Conservation (phyloP, 2,113 vertebrate genomes). For the Chaetodon auriga region DNA sequence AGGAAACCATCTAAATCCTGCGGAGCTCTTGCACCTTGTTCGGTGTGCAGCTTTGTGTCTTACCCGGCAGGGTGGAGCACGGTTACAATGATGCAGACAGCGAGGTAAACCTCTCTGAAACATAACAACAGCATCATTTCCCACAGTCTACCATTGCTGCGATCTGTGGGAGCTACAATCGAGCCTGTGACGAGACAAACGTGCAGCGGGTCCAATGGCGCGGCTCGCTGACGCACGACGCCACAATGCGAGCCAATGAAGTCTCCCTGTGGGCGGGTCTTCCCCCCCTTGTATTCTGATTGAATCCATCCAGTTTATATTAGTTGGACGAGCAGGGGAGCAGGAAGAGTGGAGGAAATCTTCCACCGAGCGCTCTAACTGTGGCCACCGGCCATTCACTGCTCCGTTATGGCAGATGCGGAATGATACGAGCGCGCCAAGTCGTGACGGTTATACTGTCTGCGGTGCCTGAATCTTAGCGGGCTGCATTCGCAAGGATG, state of each 20-base stretch:
- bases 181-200: conserved; percentile 27
- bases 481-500: conserved; percentile 49
- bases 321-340: conserved; percentile 65
- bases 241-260: conserved; percentile 56
- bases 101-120: conserved; percentile 35
- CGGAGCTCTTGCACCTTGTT: background rate
- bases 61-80: background rate
- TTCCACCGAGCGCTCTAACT: background rate
- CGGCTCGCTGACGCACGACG: background rate
- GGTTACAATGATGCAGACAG: conserved; percentile 11
- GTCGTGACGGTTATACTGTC: conserved; percentile 31
- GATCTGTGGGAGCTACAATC: conserved; percentile 12
- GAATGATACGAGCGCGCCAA: conserved; percentile 7
- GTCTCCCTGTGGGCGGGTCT: conserved; percentile 58
- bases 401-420: conserved; percentile 20
- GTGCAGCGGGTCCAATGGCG: conserved; percentile 63
- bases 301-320: conserved; percentile 72
- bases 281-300: conserved; percentile 49
- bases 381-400: background rate
- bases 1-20: too few species aligned
- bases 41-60: background rate
- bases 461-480: conserved; percentile 17
- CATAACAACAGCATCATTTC: conserved; percentile 71
- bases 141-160: conserved; percentile 46
- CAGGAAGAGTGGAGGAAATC: conserved; percentile 20